Percentiles rank a stretch among this genome's conserved stretches.
These are phyloP conservation scores for Hypselothyrea guttata DNA, from an alignment of 2,888 invertebrate species.

Conservation along the genomic window DNA sequence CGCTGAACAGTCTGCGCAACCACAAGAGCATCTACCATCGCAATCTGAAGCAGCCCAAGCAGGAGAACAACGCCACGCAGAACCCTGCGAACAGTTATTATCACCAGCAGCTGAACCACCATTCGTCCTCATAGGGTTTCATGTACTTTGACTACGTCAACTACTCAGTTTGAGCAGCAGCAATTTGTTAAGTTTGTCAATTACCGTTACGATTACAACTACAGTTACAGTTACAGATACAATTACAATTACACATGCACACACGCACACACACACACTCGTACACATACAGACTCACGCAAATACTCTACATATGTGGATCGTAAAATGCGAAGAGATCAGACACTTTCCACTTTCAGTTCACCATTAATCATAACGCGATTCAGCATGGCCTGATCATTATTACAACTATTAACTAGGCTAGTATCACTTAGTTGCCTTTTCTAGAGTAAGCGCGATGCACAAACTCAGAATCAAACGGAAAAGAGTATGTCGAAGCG, in stretches of 20 bases:
- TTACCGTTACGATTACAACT: slow-evolving; percentile 12
- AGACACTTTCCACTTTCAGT: too few species aligned
- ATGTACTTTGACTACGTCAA: slow-evolving; percentile 80
- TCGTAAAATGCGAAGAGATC: too few species aligned
- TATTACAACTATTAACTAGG: slow-evolving; percentile 40
- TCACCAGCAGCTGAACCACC: slow-evolving; percentile 74
- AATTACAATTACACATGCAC: not conserved
- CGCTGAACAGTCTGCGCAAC: slow-evolving; percentile 94
- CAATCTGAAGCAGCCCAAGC: slow-evolving; percentile 88
- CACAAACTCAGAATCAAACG: too few species aligned
- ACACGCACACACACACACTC: not conserved
- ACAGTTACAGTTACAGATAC: slow-evolving; percentile 23
- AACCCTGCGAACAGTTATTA: slow-evolving; percentile 58
- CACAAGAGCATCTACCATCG: slow-evolving; percentile 97
- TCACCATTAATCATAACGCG: not conserved
- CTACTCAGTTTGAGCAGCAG: not conserved
- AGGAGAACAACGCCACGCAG: slow-evolving; percentile 72
- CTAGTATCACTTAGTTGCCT: slow-evolving; percentile 75
- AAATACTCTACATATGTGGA: not conserved
- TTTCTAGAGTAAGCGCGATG: slow-evolving; percentile 62
- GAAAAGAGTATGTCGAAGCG: too few species aligned
- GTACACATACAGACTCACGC: not conserved
- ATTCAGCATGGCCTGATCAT: not conserved
- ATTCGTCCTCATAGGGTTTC: slow-evolving; percentile 81
- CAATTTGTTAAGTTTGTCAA: slow-evolving; percentile 53